These are phyloP conservation scores for Crotalus viridis DNA, from an alignment of 2,113 vertebrate species.

Conservation along the genomic window DNA sequence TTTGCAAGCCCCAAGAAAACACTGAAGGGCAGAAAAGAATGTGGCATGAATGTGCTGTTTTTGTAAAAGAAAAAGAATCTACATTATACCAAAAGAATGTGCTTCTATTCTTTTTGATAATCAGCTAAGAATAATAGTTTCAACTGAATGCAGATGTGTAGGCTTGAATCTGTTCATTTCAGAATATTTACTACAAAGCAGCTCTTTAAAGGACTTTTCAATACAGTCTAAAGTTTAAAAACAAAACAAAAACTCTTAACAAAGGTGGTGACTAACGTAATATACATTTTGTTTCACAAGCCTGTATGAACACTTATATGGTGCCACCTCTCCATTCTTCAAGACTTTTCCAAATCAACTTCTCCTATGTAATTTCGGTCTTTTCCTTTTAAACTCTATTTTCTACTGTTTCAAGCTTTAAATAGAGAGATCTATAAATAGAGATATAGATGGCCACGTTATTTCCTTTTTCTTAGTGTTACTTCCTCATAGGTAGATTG, in stretches of 20 bases:
- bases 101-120: slow-evolving; percentile 36
- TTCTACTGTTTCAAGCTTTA: not conserved
- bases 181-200: not conserved
- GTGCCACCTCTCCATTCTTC: not conserved
- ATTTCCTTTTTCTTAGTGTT: not conserved
- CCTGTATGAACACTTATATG: not conserved
- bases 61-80: slow-evolving; percentile 16
- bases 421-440: not conserved
- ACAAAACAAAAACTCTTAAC: not conserved
- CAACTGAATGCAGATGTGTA: slow-evolving; percentile 27
- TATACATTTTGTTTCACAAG: not conserved
- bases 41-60: slow-evolving; percentile 29
- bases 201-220: not conserved
- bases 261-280: not conserved
- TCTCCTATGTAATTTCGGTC: not conserved
- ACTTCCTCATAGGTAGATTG: not conserved
- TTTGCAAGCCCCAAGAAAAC: slow-evolving; percentile 31
- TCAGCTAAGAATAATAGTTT: slow-evolving; percentile 9
- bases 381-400: not conserved
- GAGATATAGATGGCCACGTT: not conserved
- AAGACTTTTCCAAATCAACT: not conserved
- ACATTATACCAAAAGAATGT: slow-evolving; percentile 30
- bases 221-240: not conserved
- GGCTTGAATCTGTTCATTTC: not conserved
- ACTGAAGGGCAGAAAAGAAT: slow-evolving; percentile 53